Evolutionary conservation across 2,113 vertebrate genomes (phyloP).

Genomic region (Varanus komodoensis): DNA sequence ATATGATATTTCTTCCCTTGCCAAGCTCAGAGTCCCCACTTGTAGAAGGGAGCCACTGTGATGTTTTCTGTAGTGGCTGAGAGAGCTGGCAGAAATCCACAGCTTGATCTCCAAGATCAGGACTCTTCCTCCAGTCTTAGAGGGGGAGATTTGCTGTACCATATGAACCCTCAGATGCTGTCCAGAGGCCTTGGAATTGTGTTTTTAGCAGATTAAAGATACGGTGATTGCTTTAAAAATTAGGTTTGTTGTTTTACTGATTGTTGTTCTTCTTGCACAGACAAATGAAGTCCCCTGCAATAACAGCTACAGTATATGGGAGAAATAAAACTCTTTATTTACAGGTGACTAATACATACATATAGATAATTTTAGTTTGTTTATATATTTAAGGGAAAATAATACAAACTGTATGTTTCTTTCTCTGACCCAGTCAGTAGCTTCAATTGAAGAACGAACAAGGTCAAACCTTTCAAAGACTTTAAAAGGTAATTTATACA

Average conservation of each 20-base stretch:
- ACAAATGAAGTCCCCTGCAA: constrained; percentile 95
- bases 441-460: constrained; percentile 93
- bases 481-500: constrained; percentile 83
- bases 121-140: no score
- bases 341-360: constrained; percentile 82
- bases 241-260: constrained; percentile 16
- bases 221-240: constrained; percentile 23
- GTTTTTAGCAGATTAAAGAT: neutral
- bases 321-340: constrained; percentile 97
- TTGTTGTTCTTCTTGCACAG: constrained; percentile 71
- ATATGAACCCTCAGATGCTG: no score
- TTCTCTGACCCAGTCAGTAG: constrained; percentile 82
- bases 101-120: no score
- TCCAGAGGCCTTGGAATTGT: no score
- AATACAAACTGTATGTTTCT: constrained; percentile 42
- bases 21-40: no score
- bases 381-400: neutral
- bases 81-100: no score
- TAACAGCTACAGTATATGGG: constrained; percentile 94
- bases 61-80: no score
- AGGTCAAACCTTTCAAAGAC: constrained; percentile 93
- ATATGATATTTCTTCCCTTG: no score
- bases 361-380: neutral
- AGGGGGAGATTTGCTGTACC: no score
- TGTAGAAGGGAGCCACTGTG: no score